Base-by-base conservation (phyloP, 2,113 vertebrate species). In the Mormoops blainvillei region DNA sequence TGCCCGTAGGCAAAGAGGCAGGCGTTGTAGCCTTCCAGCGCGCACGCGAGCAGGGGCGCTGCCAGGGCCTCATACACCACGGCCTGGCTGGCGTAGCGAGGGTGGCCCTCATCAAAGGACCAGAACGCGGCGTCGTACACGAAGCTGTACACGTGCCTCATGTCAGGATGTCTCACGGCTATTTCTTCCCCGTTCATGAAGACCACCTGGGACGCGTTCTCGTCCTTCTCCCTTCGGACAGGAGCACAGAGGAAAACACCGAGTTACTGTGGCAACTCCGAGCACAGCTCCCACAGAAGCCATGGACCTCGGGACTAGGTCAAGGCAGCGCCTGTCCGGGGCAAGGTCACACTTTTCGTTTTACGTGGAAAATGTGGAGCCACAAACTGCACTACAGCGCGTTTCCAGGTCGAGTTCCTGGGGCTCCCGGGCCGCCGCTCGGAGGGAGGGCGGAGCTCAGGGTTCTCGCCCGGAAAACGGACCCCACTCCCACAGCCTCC, bases 1-100 rank as follows among this genome's bases (percentile, higher is more conserved):
- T 99, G 99, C 0, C 99, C 99, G 5, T 99, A 99, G 28, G 99
- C 99, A 97, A 99, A 99, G 54, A 99, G 98, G 89, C 99, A 99
- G 58, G 99, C 98, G 9, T 99, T 99, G 92, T 99, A 99, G 33
- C 99, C 99, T 94, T 99, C 99, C 48, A 99, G 99, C 56, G 99
- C 99, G 97, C 99, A 98, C 73, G 99, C 98, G 0, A 99, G 98
- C 61, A 99, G 98, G 0, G 99, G 99, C 18, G 98, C 96, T 1
- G 99, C 99, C 80, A 99, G 90, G 0, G 96, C 98, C 94, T 99
- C 92, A 58, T 99, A 99, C 88, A 99, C 98, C 0, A 80, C 94
- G 31, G 98, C 97, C 97, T 99, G 99, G 97, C 98, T 98, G 65
- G 99, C 99, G 78, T 99, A 99, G 74, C 87, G 24, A 3, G 98